Conservation (phyloP, 2,113 vertebrate species). For the Egretta garzetta region DNA sequence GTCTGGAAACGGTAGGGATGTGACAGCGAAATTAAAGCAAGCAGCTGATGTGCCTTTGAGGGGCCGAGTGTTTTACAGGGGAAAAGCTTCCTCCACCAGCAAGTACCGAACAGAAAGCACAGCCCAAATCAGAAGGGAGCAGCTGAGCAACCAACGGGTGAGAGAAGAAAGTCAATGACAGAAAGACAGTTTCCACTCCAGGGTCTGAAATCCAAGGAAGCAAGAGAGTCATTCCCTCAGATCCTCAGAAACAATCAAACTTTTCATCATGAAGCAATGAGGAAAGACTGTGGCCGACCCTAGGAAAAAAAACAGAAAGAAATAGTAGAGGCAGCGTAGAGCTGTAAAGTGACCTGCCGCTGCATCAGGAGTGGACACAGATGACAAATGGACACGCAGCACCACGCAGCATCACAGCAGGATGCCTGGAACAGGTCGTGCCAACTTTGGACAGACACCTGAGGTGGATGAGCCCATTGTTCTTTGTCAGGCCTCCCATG, state of each 20-base stretch:
- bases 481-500: fast-evolving
- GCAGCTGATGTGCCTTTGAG: slow-evolving; percentile 7
- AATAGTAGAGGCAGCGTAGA: background rate
- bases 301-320: background rate
- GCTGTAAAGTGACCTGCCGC: background rate
- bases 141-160: background rate
- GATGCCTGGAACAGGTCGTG: background rate
- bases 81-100: slow-evolving; percentile 13
- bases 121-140: slow-evolving; percentile 43
- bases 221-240: slow-evolving; percentile 54
- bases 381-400: background rate
- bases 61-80: background rate
- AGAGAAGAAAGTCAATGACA: slow-evolving; percentile 33
- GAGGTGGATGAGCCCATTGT: background rate
- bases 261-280: slow-evolving; percentile 35
- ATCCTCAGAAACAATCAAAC: slow-evolving; percentile 58
- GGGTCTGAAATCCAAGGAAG: slow-evolving; percentile 41
- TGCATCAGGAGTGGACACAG: background rate
- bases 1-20: slow-evolving; percentile 2
- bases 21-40: background rate
- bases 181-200: slow-evolving; percentile 36
- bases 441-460: background rate
- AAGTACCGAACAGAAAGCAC: background rate
- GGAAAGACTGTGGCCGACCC: slow-evolving; percentile 13
- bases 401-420: background rate